Percentiles rank a stretch among this genome's conserved stretches.
Conservation (phyloP, 2,888 invertebrate genomes). For the Nephrocerus scutellatus region DNA sequence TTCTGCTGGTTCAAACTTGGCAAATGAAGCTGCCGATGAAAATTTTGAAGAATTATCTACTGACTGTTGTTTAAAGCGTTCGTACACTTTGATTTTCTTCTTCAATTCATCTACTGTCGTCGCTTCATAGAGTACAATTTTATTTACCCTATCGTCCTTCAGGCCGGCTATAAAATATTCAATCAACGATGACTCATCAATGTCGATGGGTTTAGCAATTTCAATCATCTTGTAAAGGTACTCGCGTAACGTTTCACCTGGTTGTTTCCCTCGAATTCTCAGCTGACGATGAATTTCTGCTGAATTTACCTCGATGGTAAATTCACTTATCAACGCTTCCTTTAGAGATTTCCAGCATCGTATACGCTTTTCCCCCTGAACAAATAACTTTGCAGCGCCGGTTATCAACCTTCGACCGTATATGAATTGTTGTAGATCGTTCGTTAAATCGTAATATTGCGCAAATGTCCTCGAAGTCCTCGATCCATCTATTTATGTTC, state of each 20-base stretch:
- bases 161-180: constrained; percentile 15
- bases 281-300: constrained; percentile 10
- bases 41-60: background rate
- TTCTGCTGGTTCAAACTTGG: too few species aligned
- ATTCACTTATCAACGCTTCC: constrained; percentile 8
- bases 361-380: constrained; percentile 3
- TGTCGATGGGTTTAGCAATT: constrained; percentile 9
- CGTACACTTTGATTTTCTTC: constrained; percentile 11
- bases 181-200: constrained; percentile 14
- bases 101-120: constrained; percentile 12
- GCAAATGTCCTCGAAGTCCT: too few species aligned
- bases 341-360: constrained; percentile 4
- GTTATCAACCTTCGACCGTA: constrained; percentile 1
- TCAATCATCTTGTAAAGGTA: constrained; percentile 13
- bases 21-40: background rate
- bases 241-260: constrained; percentile 7
- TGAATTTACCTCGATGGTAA: constrained; percentile 1
- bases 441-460: too few species aligned
- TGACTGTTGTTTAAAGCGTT: constrained; percentile 11
- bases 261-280: constrained; percentile 8
- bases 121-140: constrained; percentile 14
- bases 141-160: constrained; percentile 13
- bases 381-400: constrained; percentile 9
- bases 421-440: constrained; percentile 11
- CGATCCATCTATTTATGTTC: too few species aligned